Percentiles rank a stretch among this genome's conserved stretches.
These are phyloP conservation scores for Invenusta paracnida DNA, from an alignment of 2,888 invertebrate species.

Conservation along the genomic window DNA sequence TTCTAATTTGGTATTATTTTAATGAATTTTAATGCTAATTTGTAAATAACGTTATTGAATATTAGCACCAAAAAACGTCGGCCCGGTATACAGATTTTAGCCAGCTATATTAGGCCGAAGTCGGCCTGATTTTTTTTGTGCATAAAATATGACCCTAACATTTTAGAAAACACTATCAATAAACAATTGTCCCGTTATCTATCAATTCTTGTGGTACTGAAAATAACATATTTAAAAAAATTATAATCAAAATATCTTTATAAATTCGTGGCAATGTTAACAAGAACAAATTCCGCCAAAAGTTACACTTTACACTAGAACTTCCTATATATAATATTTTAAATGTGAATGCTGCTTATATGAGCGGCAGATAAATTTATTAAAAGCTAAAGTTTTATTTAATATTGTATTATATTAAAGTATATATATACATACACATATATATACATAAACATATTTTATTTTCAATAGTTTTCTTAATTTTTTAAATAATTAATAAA, in stretches of 20 bases:
- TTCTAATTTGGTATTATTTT: neutral
- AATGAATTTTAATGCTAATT: neutral
- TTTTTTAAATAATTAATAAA: no score
- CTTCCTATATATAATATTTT: no score
- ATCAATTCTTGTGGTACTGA: slow-evolving; percentile 15
- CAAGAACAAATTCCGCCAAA: neutral
- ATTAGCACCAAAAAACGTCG: no score
- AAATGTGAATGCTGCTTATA: no score
- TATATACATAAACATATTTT: no score
- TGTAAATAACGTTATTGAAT: neutral
- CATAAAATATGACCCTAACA: no score
- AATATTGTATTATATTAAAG: no score
- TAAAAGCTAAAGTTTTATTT: no score
- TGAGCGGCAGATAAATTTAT: no score
- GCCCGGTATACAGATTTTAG: no score
- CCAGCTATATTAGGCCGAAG: neutral
- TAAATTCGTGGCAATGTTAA: neutral
- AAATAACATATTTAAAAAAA: neutral
- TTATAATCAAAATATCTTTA: slow-evolving; percentile 19
- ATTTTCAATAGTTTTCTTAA: no score
- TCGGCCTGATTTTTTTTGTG: neutral
- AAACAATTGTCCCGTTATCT: neutral
- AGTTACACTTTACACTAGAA: neutral
- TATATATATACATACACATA: no score
- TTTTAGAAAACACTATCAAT: neutral